phyloP scores from a whole-genome alignment of 2,797 vertebrate species.

The Gastrophryne carolinensis region DNA sequence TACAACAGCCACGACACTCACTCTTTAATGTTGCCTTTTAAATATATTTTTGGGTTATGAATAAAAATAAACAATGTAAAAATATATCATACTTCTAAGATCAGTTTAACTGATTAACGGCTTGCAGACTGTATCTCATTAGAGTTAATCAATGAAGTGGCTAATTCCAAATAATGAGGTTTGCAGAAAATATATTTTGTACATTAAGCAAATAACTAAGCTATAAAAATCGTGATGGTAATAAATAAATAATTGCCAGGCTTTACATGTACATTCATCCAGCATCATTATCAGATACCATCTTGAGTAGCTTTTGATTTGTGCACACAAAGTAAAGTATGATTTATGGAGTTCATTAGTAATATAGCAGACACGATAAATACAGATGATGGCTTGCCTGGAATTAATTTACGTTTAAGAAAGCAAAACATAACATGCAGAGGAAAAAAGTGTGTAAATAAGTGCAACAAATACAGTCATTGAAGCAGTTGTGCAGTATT shows the following conservation, averaged over 20 bases:
- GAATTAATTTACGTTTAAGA: too few species aligned
- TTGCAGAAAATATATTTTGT: slow-evolving; percentile 28
- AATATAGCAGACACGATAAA: not conserved
- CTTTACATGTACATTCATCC: not conserved
- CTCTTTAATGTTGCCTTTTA: not conserved
- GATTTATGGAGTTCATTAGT: not conserved
- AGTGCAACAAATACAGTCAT: too few species aligned
- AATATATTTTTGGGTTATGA: not conserved
- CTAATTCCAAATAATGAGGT: slow-evolving; percentile 22
- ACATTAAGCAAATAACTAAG: slow-evolving; percentile 29
- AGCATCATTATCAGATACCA: not conserved
- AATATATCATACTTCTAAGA: too few species aligned
- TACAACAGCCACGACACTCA: too few species aligned
- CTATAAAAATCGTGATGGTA: not conserved
- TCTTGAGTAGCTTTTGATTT: not conserved
- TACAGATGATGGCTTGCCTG: not conserved
- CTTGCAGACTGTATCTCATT: slow-evolving; percentile 21
- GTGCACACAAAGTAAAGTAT: not conserved
- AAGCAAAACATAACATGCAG: too few species aligned
- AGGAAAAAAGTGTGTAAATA: too few species aligned
- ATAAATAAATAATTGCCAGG: slow-evolving; percentile 13
- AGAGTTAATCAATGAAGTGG: slow-evolving; percentile 29
- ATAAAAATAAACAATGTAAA: too few species aligned
- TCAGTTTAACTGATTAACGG: slow-evolving; percentile 14
- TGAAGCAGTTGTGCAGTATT: not conserved